Percentiles rank a stretch among this genome's conserved stretches.
phyloP scores from a whole-genome alignment of 2,888 invertebrate genomes.

The Pollenia labialis region DNA sequence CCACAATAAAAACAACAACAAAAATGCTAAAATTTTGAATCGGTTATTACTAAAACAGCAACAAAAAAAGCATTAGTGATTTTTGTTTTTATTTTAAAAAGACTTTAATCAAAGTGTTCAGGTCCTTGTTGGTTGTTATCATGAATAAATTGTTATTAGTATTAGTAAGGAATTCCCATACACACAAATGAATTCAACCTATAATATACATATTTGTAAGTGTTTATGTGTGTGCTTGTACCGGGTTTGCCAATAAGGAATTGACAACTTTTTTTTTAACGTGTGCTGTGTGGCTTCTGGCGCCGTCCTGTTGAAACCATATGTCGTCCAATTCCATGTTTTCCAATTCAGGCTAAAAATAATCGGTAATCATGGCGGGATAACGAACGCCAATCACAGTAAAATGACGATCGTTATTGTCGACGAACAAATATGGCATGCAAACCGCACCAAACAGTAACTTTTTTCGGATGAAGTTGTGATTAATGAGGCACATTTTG shows the following conservation, averaged over 20 bases:
- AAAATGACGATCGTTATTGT: too few relatives aligned
- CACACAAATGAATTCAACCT: constrained; percentile 29
- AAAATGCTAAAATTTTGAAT: constrained; percentile 73
- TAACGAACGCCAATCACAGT: too few relatives aligned
- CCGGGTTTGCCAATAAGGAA: too few relatives aligned
- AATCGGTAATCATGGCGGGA: too few relatives aligned
- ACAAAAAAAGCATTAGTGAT: constrained; percentile 77
- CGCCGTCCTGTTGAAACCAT: too few relatives aligned
- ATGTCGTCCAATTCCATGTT: too few relatives aligned
- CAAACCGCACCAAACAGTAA: too few relatives aligned
- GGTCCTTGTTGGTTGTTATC: constrained; percentile 64
- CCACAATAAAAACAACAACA: constrained; percentile 46
- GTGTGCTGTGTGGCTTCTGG: neutral
- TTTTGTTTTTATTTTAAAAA: constrained; percentile 76
- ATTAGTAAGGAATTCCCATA: constrained; percentile 49
- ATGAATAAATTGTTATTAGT: constrained; percentile 16
- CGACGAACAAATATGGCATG: too few relatives aligned
- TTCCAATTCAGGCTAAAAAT: too few relatives aligned
- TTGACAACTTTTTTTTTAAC: too few relatives aligned
- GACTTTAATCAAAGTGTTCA: constrained; percentile 76
- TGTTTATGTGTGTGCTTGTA: neutral
- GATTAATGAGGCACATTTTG: too few relatives aligned
- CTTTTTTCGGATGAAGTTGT: too few relatives aligned
- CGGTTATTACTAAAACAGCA: constrained; percentile 76
- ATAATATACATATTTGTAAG: neutral